Base-by-base conservation (phyloP, 1,140 invertebrate species). In the Paralvinella palmiformis region DNA sequence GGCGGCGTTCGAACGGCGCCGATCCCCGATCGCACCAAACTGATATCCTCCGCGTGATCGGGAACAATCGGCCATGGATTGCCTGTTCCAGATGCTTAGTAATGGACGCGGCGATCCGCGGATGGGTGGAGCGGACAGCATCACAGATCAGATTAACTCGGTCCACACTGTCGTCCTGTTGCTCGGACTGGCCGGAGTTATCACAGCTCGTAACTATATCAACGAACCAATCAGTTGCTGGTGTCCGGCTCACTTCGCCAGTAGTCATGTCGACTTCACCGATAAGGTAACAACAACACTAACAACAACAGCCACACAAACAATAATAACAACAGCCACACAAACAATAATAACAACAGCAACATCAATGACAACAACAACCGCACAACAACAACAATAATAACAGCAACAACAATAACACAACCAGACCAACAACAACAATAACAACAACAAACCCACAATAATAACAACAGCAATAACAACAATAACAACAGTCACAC, bases 121-220 rank as follows among this genome's bases (percentile, higher is more conserved):
- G 35, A 20, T 63, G 17, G 60, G 65, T n/a, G 60, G 60, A 24
- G 65, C 52, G 29, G 83, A 85, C 67, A 82, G 84, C 64, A 81
- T 82, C 60, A 73, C 82, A 17, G 84, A 84, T 66, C 71, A 79
- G 55, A 68, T 85, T 2, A 83, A 83, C 65, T 83, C 83, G 61
- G 72, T 73, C 45, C 76, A 79, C 59, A 83, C 83, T 6, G 79
- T 81, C 4, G 65, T 82, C 27, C 70, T 84, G 3, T 72, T 85
- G 22, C 62, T 83, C 6, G 70, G 79, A 27, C 80, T 76, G 53
- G 77, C 79, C 27, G 69, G 82, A 10, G 60, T 84, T 3, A 78
- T 83, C 13, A 82, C 81, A 10, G 79, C 78, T 10, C 73, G 73
- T 27, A 82, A 84, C 62, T 84, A 79, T 69, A 75, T 83, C 5